phyloP scores from a whole-genome alignment of 2,113 vertebrate species.

The Hyperoodon ampullatus region DNA sequence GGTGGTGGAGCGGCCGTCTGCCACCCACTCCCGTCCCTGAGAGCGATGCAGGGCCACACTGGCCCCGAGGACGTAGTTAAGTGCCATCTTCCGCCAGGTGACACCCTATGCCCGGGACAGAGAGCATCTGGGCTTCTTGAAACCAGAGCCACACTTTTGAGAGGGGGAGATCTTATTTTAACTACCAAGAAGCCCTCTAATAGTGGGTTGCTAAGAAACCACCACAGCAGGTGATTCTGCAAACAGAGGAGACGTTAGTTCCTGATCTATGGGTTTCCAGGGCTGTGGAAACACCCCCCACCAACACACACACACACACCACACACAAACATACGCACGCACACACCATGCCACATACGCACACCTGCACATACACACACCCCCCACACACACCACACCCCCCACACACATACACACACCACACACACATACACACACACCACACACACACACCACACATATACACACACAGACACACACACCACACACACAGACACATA shows the following conservation, averaged over 20 bases:
- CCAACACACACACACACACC: too few relatives aligned
- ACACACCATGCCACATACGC: too few relatives aligned
- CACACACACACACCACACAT: too few relatives aligned
- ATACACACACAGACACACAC: too few relatives aligned
- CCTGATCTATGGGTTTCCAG: neutral
- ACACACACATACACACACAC: fast-evolving
- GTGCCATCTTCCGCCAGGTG: neutral
- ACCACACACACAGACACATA: too few relatives aligned
- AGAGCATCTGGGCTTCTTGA: neutral
- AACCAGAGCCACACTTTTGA: neutral
- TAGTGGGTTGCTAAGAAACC: constrained; percentile 61
- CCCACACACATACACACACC: fast-evolving
- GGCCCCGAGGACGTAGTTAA: fast-evolving
- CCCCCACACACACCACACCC: too few relatives aligned
- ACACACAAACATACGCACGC: too few relatives aligned
- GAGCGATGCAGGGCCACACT: fast-evolving
- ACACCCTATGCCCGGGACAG: neutral
- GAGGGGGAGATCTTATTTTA: constrained; percentile 44
- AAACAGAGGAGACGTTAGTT: neutral
- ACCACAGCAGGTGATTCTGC: neutral
- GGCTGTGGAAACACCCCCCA: neutral
- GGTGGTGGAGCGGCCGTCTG: neutral
- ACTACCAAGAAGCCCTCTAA: constrained; percentile 39
- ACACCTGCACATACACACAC: too few relatives aligned
- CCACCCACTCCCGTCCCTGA: constrained; percentile 45